Percentiles rank a stretch among this genome's conserved stretches.
Evolutionary conservation across 2,888 invertebrate genomes (phyloP).

Genomic region (Epistrophella euchroma): DNA sequence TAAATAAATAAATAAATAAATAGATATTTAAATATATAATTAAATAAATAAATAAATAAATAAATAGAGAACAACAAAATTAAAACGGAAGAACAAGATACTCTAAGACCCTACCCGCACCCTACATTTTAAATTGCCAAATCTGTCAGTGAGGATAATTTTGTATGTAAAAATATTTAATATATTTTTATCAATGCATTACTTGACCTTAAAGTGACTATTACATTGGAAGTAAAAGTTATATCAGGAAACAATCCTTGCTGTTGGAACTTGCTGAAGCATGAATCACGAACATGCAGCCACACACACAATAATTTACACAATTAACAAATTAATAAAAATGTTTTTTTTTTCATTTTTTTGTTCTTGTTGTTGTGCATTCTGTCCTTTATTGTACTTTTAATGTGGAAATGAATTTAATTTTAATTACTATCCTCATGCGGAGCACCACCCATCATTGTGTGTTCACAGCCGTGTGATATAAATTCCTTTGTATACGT

Average conservation of each 20-base stretch:
- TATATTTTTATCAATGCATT: background rate
- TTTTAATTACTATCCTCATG: slow-evolving; percentile 52
- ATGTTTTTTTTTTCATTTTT: slow-evolving; percentile 6
- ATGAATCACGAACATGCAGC: slow-evolving; percentile 29
- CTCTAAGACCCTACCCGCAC: too few species aligned
- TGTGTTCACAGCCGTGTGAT: slow-evolving; percentile 21
- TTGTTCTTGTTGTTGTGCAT: background rate
- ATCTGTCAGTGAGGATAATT: too few species aligned
- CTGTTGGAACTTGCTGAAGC: background rate
- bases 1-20: too few species aligned
- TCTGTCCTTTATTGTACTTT: slow-evolving; percentile 53
- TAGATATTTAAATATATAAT: too few species aligned
- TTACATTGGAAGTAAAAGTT: background rate
- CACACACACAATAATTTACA: slow-evolving; percentile 55
- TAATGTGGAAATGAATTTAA: slow-evolving; percentile 55
- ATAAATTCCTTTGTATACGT: slow-evolving; percentile 31
- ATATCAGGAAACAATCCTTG: slow-evolving; percentile 12
- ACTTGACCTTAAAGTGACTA: background rate
- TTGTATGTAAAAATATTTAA: background rate
- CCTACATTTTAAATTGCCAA: too few species aligned
- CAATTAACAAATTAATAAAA: slow-evolving; percentile 69
- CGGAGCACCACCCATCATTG: background rate
- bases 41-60: too few species aligned
- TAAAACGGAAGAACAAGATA: too few species aligned
- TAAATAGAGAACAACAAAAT: too few species aligned